A percentile compares a stretch with the other conserved stretches of the same genome.
Conservation (phyloP, 2,888 invertebrate species). For the Eristalis intricaria region DNA sequence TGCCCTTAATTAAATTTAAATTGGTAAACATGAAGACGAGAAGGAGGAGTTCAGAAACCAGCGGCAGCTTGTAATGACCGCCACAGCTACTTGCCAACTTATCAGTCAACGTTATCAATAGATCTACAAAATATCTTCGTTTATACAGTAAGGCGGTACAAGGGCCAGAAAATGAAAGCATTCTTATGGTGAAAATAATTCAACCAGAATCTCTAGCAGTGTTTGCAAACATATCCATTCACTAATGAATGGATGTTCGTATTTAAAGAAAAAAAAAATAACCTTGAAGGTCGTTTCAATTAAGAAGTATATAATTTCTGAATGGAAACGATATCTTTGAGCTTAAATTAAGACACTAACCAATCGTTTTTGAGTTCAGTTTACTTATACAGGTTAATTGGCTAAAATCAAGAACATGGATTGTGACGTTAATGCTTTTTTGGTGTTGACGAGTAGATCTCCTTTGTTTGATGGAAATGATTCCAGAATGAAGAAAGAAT, state of each 20-base stretch:
- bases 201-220: background rate
- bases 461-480: too few species aligned
- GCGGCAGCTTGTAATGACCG: too few species aligned
- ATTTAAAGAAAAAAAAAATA: background rate
- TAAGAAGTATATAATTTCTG: background rate
- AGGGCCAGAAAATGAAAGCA: background rate
- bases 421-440: background rate
- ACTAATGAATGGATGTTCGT: background rate
- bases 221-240: background rate
- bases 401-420: conserved; percentile 4
- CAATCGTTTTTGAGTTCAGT: conserved; percentile 21
- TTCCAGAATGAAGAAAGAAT: background rate
- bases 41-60: too few species aligned
- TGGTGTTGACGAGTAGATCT: background rate
- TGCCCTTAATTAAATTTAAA: too few species aligned
- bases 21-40: too few species aligned
- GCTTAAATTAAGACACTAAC: background rate
- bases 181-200: background rate
- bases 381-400: conserved; percentile 15
- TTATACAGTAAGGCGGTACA: too few species aligned
- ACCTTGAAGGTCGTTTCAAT: background rate
- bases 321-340: background rate
- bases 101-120: background rate
- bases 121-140: background rate
- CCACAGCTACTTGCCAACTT: background rate